These are phyloP conservation scores for Rhagonycha lutea DNA, from an alignment of 2,888 invertebrate species.

Conservation along the genomic window DNA sequence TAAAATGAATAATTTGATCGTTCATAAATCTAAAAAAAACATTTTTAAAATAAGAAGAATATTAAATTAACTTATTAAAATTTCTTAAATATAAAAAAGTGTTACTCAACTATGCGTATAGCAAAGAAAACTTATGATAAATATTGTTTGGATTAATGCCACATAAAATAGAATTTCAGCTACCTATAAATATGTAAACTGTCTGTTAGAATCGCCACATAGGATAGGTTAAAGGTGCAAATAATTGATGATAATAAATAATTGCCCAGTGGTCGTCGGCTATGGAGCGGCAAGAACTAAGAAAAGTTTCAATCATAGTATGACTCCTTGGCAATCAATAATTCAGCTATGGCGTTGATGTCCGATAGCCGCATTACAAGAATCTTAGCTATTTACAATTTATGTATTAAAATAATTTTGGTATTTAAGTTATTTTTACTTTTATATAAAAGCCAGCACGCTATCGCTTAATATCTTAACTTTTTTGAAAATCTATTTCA, in stretches of 20 bases:
- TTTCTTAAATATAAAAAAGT: not conserved
- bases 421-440: not conserved
- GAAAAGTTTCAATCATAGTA: slow-evolving; percentile 30
- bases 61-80: not conserved
- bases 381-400: slow-evolving; percentile 1
- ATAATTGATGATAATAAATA: slow-evolving; percentile 2
- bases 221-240: slow-evolving; percentile 29
- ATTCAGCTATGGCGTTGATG: not conserved
- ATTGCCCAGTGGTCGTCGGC: slow-evolving; percentile 31
- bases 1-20: not conserved
- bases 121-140: not conserved
- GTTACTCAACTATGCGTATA: not conserved
- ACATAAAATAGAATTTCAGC: not conserved
- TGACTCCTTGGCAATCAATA: not conserved
- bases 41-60: not conserved
- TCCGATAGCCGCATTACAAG: not conserved
- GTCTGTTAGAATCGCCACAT: slow-evolving; percentile 7
- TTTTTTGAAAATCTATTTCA: not conserved
- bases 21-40: not conserved
- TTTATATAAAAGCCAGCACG: not conserved
- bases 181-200: slow-evolving; percentile 2
- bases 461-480: not conserved
- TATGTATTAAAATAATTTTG: slow-evolving; percentile 3
- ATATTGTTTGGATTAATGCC: not conserved
- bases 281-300: slow-evolving; percentile 33